Conservation (phyloP, 2,797 vertebrate genomes). For the Pitangus sulphuratus region DNA sequence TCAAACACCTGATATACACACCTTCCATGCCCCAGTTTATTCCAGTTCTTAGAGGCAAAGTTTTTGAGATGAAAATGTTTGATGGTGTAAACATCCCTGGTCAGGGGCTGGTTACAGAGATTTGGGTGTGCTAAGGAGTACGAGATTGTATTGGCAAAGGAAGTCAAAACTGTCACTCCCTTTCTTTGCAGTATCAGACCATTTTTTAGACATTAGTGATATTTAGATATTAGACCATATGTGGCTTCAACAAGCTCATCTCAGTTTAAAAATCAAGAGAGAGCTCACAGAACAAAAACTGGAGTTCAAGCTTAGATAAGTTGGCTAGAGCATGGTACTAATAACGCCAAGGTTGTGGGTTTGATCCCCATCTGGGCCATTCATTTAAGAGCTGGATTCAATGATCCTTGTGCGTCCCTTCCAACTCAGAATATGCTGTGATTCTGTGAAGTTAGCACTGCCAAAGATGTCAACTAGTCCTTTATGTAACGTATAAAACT, state of each 20-base stretch:
- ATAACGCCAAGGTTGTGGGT: neutral
- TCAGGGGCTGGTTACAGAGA: neutral
- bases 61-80: neutral
- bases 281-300: neutral
- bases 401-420: neutral
- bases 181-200: neutral
- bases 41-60: neutral
- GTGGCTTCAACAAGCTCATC: neutral
- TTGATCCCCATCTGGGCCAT: neutral
- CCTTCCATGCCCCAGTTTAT: neutral
- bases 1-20: rapidly evolving
- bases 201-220: neutral
- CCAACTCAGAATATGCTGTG: neutral
- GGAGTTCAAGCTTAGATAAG: neutral
- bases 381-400: neutral
- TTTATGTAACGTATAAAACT: neutral
- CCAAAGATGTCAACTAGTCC: neutral
- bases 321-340: neutral
- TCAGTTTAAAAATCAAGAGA: neutral
- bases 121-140: neutral
- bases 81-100: neutral
- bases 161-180: neutral
- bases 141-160: neutral
- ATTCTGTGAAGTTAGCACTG: neutral
- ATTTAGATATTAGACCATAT: neutral